These are phyloP conservation scores for Sporophila hypoxantha DNA, from an alignment of 2,113 vertebrate genomes.

Conservation along the genomic window DNA sequence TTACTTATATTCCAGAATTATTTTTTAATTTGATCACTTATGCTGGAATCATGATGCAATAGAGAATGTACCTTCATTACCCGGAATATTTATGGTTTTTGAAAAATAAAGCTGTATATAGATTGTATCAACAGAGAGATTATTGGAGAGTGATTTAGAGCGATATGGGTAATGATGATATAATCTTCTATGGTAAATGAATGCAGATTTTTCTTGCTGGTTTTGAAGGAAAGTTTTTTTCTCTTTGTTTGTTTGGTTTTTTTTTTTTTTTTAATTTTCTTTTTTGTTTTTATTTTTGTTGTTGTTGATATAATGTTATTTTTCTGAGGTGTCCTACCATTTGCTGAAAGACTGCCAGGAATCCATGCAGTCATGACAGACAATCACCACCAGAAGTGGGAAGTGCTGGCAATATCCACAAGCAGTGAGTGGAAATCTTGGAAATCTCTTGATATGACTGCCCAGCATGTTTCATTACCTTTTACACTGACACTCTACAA, in stretches of 20 bases:
- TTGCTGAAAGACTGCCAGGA: background rate
- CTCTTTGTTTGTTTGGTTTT: background rate
- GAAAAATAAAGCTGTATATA: background rate
- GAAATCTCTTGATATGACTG: background rate
- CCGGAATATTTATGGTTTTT: background rate
- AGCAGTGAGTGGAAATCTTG: background rate
- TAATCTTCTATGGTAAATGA: background rate
- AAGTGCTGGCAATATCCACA: background rate
- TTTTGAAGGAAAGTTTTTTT: background rate
- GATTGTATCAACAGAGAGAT: background rate
- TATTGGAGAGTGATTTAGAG: background rate
- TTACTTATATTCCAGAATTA: background rate
- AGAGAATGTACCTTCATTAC: background rate
- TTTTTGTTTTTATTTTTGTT: too few species aligned
- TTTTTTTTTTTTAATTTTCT: too few species aligned
- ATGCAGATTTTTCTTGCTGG: background rate
- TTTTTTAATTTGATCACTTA: background rate
- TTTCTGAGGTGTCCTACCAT: background rate
- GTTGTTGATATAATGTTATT: background rate
- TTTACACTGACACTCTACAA: background rate
- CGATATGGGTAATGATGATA: background rate
- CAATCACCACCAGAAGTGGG: accelerated
- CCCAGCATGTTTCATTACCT: background rate
- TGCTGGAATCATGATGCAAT: background rate
- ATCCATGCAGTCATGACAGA: background rate